Percentiles rank a stretch among this genome's conserved stretches.
Evolutionary conservation across 2,797 vertebrate genomes (phyloP).

Genomic region (Lycodopsis pacificus): DNA sequence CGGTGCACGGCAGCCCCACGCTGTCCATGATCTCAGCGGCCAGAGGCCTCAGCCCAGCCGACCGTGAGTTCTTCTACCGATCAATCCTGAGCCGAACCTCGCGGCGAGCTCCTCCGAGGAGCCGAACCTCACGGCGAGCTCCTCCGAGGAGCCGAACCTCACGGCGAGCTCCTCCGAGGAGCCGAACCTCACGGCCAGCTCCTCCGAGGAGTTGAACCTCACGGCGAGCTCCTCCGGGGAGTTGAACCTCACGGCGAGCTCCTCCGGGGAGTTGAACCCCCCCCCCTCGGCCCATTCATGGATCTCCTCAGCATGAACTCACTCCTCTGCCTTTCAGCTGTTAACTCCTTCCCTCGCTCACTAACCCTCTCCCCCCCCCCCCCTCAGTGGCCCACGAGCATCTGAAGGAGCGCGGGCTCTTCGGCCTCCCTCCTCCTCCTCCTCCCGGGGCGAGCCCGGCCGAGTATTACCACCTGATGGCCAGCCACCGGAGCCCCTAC

Average conservation of each 20-base stretch:
- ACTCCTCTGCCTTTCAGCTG: not conserved
- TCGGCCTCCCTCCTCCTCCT: slow-evolving; percentile 84
- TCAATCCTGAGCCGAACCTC: no score
- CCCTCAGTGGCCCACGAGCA: slow-evolving; percentile 92
- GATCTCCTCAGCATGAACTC: slow-evolving; percentile 30
- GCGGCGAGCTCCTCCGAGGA: no score
- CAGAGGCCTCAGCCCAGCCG: slow-evolving; percentile 92
- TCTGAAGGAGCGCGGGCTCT: slow-evolving; percentile 92
- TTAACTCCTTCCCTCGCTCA: not conserved
- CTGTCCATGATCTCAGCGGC: slow-evolving; percentile 95
- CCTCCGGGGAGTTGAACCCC: not conserved
- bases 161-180: no score
- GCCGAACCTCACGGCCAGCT: no score
- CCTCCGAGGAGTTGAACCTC: no score
- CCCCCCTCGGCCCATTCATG: not conserved
- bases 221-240: no score
- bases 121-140: no score
- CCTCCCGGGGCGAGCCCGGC: slow-evolving; percentile 84
- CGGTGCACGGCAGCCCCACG: slow-evolving; percentile 92
- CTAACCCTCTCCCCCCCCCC: not conserved
- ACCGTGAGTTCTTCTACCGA: slow-evolving; percentile 64
- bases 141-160: no score
- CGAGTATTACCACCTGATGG: slow-evolving; percentile 97
- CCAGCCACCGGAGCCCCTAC: slow-evolving; percentile 89
- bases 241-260: no score